These are phyloP conservation scores for Fulmarus glacialis DNA, from an alignment of 2,113 vertebrate genomes.

Conservation along the genomic window DNA sequence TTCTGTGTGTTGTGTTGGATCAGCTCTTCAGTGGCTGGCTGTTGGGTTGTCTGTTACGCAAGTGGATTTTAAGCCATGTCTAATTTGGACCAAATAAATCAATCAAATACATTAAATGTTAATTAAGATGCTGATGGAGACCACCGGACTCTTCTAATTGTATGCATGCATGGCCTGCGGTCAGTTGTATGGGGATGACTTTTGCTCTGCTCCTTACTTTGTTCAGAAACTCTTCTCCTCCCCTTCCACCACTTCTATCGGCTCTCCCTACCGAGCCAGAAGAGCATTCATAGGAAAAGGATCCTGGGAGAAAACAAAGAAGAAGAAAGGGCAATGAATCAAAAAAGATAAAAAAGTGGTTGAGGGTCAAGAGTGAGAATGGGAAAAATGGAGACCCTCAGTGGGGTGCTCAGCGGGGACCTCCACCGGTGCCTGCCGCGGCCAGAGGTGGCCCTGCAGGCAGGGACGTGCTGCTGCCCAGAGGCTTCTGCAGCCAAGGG, in stretches of 20 bases:
- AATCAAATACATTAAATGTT: neutral
- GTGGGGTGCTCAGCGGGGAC: neutral
- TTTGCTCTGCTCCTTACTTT: neutral
- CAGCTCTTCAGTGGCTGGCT: neutral
- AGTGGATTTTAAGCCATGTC: neutral
- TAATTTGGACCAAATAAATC: neutral
- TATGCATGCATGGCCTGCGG: neutral
- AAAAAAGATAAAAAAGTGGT: neutral
- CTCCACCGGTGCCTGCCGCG: neutral
- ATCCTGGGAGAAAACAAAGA: neutral
- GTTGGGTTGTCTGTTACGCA: accelerated
- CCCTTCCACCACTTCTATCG: neutral
- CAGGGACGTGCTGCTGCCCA: neutral
- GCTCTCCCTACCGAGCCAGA: neutral
- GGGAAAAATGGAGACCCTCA: neutral
- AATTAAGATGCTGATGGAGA: neutral
- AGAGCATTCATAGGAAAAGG: neutral
- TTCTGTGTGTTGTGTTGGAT: neutral
- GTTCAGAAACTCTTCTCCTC: neutral
- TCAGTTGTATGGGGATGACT: neutral
- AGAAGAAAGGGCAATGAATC: neutral
- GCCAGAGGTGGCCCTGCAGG: neutral
- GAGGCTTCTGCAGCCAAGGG: neutral
- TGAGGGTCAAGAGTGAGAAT: neutral
- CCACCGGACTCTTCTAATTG: neutral